phyloP scores from a whole-genome alignment of 2,888 invertebrate genomes.

The Cryptophagus acutangulus region DNA sequence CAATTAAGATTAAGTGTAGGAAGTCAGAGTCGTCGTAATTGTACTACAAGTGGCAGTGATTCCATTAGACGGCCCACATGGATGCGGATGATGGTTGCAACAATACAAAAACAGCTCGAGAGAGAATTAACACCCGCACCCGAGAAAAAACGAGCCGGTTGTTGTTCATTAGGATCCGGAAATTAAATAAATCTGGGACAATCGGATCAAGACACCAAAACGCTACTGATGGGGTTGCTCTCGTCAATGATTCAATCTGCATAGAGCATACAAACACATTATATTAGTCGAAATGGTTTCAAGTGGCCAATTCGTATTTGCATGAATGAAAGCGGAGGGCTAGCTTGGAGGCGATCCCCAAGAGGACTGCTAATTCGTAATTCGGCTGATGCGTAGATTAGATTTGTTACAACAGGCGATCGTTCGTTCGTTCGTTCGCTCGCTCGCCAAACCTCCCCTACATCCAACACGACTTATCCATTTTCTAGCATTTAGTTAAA shows the following conservation, averaged over 20 bases:
- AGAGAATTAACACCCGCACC: conserved; percentile 30
- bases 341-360: conserved; percentile 33
- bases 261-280: conserved; percentile 18
- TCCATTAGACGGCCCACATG: conserved; percentile 24
- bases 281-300: conserved; percentile 31
- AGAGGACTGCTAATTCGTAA: conserved; percentile 45
- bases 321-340: conserved; percentile 36
- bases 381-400: conserved; percentile 48
- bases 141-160: conserved; percentile 34
- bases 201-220: conserved; percentile 41
- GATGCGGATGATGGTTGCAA: conserved; percentile 5
- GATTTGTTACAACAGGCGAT: conserved; percentile 40
- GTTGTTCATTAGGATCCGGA: conserved; percentile 39
- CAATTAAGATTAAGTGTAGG: too few relatives aligned
- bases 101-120: conserved; percentile 8
- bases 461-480: conserved; percentile 46
- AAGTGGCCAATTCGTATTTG: conserved; percentile 49
- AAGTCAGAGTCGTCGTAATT: too few relatives aligned
- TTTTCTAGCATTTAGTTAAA: conserved; percentile 50
- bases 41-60: too few relatives aligned
- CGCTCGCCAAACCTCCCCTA: neutral
- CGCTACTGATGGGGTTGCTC: conserved; percentile 15
- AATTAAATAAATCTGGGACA: conserved; percentile 43
- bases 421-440: conserved; percentile 33
- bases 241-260: conserved; percentile 33